Percentiles rank a stretch among this genome's conserved stretches.
Conservation (phyloP, 2,888 invertebrate species). For the Chirona hameri region DNA sequence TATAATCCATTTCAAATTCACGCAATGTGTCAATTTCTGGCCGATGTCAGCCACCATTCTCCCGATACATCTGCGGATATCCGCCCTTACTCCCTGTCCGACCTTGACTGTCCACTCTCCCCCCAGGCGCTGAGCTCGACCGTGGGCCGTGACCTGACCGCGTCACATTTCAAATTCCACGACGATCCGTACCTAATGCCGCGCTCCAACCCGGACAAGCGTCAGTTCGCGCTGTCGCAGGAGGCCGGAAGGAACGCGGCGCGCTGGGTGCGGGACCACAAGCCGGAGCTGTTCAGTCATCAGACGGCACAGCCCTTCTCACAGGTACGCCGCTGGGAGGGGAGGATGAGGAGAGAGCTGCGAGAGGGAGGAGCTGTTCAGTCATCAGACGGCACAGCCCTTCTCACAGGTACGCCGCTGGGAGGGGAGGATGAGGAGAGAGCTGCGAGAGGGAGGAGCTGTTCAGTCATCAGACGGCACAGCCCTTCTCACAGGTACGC, state of each 20-base stretch:
- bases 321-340: conserved; percentile 47
- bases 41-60: conserved; percentile 22
- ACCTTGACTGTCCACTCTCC: neutral
- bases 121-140: conserved; percentile 67
- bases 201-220: conserved; percentile 62
- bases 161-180: conserved; percentile 83
- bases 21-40: too few species aligned
- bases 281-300: conserved; percentile 64
- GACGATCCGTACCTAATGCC: conserved; percentile 89
- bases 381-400: too few species aligned
- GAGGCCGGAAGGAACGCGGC: conserved; percentile 85
- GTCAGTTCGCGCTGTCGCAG: conserved; percentile 72
- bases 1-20: neutral
- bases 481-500: conserved; percentile 53
- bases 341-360: too few species aligned
- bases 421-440: too few species aligned
- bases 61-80: conserved; percentile 24
- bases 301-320: conserved; percentile 61
- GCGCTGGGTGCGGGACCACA: conserved; percentile 71
- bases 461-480: too few species aligned
- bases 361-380: too few species aligned
- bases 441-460: too few species aligned
- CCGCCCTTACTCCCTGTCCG: conserved; percentile 30
- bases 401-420: too few species aligned
- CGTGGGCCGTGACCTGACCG: conserved; percentile 72